Conservation (phyloP, 2,113 vertebrate species). For the Cyphomyrus plagiostoma region DNA sequence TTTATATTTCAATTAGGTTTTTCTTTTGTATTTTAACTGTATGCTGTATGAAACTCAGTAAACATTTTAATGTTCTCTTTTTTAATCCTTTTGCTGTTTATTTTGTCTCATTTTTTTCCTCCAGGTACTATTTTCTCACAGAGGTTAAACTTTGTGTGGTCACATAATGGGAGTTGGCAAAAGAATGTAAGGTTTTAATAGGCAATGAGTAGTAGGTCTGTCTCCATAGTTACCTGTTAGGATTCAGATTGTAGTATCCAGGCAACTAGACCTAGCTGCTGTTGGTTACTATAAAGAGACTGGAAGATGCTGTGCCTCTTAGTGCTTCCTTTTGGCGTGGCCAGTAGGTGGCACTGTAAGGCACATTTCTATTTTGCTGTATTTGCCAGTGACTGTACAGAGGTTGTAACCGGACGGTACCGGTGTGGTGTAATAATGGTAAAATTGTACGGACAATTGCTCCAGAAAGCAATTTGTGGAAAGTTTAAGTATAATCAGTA, state of each 20-base stretch:
- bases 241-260: slow-evolving; percentile 33
- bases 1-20: slow-evolving; percentile 24
- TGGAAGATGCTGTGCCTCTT: neutral
- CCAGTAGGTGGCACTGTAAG: slow-evolving; percentile 37
- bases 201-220: neutral
- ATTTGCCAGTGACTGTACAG: neutral
- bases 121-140: neutral
- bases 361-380: neutral
- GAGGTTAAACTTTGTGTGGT: neutral
- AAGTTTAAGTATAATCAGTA: neutral
- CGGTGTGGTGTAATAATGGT: neutral
- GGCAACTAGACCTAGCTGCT: slow-evolving; percentile 27
- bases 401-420: neutral
- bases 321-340: neutral
- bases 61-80: slow-evolving; percentile 48
- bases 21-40: slow-evolving; percentile 34
- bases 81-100: slow-evolving; percentile 21
- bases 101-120: neutral
- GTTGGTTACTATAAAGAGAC: slow-evolving; percentile 1
- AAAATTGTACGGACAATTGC: neutral
- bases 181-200: neutral
- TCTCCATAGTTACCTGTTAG: slow-evolving; percentile 33
- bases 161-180: neutral
- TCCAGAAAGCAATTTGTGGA: neutral
- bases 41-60: slow-evolving; percentile 43